Evolutionary conservation across 2,113 vertebrate species (phyloP).

Genomic region (Ornithorhynchus anatinus): DNA sequence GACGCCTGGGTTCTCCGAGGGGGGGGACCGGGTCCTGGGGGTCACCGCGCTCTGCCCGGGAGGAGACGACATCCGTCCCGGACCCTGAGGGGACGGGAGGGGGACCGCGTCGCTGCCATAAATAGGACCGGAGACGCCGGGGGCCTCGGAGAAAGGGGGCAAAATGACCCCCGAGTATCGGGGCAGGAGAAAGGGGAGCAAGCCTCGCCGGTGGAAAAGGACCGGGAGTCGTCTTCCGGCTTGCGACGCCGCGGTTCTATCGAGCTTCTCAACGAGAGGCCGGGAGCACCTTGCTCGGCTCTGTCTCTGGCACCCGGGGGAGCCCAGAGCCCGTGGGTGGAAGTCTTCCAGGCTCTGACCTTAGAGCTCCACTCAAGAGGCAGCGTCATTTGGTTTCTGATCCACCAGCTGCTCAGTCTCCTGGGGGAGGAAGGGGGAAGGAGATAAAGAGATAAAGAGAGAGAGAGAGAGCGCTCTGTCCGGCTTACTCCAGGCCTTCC

Average conservation of each 20-base stretch:
- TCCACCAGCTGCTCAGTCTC: constrained; percentile 47
- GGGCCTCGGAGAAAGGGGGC: too few relatives aligned
- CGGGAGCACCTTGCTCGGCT: not conserved
- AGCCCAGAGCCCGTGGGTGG: constrained; percentile 2
- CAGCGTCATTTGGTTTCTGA: constrained; percentile 37
- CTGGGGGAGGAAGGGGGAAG: constrained; percentile 46
- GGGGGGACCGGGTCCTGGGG: too few relatives aligned
- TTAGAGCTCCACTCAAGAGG: constrained; percentile 45
- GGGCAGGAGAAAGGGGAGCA: not conserved
- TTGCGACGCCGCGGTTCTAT: constrained; percentile 1
- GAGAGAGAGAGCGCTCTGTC: constrained; percentile 44
- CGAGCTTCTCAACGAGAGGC: constrained; percentile 17
- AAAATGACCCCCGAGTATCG: not conserved
- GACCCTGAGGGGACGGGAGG: too few relatives aligned
- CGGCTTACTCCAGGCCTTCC: not conserved
- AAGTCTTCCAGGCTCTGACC: constrained; percentile 18
- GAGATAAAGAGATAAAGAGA: too few relatives aligned
- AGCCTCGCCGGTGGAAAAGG: not conserved
- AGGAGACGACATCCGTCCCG: too few relatives aligned
- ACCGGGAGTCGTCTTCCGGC: constrained; percentile 18
- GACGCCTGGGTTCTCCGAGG: too few relatives aligned
- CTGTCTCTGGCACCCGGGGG: constrained; percentile 7
- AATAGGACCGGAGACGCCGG: too few relatives aligned
- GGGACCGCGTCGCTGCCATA: too few relatives aligned
- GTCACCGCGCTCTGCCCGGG: too few relatives aligned